phyloP scores from a whole-genome alignment of 2,797 vertebrate species.

The Chaetodon trifasciatus region DNA sequence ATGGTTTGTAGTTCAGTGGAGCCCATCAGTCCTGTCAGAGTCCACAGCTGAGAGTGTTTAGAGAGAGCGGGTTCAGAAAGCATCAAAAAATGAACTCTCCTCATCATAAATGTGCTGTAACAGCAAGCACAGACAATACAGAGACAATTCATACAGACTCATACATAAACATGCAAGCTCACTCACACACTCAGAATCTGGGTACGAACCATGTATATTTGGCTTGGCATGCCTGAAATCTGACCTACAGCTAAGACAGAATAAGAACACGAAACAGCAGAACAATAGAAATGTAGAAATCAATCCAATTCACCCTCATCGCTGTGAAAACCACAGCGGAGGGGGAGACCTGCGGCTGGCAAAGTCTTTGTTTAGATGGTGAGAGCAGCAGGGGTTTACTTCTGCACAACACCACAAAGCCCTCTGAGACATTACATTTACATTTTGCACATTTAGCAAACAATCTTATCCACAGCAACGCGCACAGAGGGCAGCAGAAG shows the following conservation, averaged over 20 bases:
- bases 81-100: constrained; percentile 47
- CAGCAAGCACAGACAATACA: constrained; percentile 50
- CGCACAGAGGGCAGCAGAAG: background rate
- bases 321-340: constrained; percentile 51
- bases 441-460: constrained; percentile 39
- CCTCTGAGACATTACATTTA: constrained; percentile 37
- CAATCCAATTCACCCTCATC: constrained; percentile 49
- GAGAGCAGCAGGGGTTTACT: constrained; percentile 41
- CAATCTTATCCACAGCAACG: constrained; percentile 3
- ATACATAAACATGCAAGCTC: constrained; percentile 54
- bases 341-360: constrained; percentile 32
- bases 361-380: constrained; percentile 59
- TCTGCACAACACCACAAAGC: constrained; percentile 55
- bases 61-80: constrained; percentile 23
- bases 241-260: constrained; percentile 53
- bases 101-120: constrained; percentile 49
- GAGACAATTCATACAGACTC: constrained; percentile 45
- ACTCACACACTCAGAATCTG: constrained; percentile 26
- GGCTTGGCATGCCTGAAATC: constrained; percentile 47
- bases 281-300: constrained; percentile 67
- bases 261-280: constrained; percentile 33
- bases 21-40: constrained; percentile 39
- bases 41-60: constrained; percentile 71
- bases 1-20: constrained; percentile 51
- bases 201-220: constrained; percentile 51